Percentiles rank a stretch among this genome's conserved stretches.
Conservation (phyloP, 1,140 invertebrate species). For the Temnothorax longispinosus region DNA sequence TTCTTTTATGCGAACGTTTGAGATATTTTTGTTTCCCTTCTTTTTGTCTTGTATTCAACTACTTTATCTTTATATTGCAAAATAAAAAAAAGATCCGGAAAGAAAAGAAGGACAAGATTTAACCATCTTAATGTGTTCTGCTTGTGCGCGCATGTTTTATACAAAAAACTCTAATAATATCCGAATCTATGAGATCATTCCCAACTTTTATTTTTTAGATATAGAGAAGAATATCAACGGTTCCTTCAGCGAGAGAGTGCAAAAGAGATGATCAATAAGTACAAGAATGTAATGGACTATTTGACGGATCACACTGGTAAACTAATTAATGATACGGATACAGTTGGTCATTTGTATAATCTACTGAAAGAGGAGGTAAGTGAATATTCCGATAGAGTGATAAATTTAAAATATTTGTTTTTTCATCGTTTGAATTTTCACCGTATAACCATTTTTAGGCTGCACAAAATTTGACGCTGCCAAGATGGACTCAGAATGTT, state of each 20-base stretch:
- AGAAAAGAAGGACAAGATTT: neutral
- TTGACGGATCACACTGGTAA: conserved; percentile 80
- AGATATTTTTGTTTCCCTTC: neutral
- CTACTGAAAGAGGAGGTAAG: conserved; percentile 81
- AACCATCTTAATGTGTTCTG: neutral
- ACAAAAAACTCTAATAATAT: neutral
- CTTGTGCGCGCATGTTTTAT: neutral
- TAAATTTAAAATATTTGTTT: neutral
- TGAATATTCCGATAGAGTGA: neutral
- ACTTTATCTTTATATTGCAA: neutral
- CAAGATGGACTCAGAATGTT: conserved; percentile 79
- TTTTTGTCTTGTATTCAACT: neutral
- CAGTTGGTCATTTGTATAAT: conserved; percentile 80
- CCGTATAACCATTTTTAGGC: conserved; percentile 65
- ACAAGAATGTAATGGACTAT: conserved; percentile 79
- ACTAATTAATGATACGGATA: conserved; percentile 70
- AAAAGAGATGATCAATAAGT: conserved; percentile 73
- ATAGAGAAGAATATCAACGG: conserved; percentile 69
- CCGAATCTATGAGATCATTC: neutral
- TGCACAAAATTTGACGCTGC: conserved; percentile 80
- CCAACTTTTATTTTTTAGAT: conserved; percentile 69
- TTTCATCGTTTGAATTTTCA: neutral
- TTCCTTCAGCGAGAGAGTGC: conserved; percentile 67
- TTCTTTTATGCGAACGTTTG: neutral
- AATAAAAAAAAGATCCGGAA: neutral